Evolutionary conservation across 2,797 vertebrate genomes (phyloP), one percentile per base, ranked within the genome.

Genomic region (Myotis daubentonii): DNA sequence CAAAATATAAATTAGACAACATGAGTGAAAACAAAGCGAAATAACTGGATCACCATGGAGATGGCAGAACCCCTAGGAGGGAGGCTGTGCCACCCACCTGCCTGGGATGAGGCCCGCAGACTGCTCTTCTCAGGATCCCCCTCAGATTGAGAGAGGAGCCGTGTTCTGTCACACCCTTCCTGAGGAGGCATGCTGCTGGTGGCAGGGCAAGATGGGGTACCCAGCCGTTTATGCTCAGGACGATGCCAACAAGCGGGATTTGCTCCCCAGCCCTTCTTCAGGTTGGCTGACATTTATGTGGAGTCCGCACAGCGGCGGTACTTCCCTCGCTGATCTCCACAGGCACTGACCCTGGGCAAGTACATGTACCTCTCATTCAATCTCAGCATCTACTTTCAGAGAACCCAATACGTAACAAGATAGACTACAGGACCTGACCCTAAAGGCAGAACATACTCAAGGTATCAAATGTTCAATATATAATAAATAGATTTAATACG

Each of bases 401-500:
- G 44, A 10, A 10, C 25, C 13, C 2, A 30, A 11, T 5, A 5
- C 15, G 6, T 60, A 33, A 33, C 15, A 44, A 44, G 12, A 44
- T 1, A 51, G n/a, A 72, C 16, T 41, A n/a, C 9, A 70, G 20
- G 41, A 72, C 3, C 16, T 19, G 28, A 68, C 38, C 30, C 25
- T 68, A 25, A 51, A 13, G 7, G 60, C 25, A 89, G 65, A 57
- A 23, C 8, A 60, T 25, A 79, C 4, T 75, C 11, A 81, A 90
- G 47, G 3, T 28, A 70, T 62, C 66, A 30, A 86, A 57, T 75
- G 16, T 22, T 60, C 8, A 49, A 60, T 68, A 57, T n/a, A 7
- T 13, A 79, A 36, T 25, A 74, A 82, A 75, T 55, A 41, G 55
- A 22, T 38, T 66, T 94, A 86, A 68, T 38, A 80, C 15, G 3